Evolutionary conservation across 2,888 invertebrate species (phyloP).

Genomic region (Osmoderma eremita): DNA sequence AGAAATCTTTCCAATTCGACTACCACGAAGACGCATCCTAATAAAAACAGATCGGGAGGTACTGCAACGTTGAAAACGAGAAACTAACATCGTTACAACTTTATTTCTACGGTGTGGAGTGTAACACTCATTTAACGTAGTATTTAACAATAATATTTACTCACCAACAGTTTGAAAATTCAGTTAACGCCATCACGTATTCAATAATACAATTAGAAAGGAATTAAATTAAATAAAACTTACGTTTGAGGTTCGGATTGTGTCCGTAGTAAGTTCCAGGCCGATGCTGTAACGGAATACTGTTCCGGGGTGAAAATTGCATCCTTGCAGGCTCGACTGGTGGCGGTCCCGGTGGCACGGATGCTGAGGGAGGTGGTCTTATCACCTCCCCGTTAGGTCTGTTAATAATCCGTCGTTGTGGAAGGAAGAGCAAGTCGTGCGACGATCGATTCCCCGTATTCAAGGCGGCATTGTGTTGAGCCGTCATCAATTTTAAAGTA

Average conservation of each 20-base stretch:
- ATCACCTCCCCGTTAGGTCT: conserved; percentile 62
- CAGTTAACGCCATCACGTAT: too few relatives aligned
- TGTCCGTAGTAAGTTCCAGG: conserved; percentile 87
- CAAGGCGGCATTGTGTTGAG: conserved; percentile 77
- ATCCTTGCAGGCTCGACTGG: conserved; percentile 52
- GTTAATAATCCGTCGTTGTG: conserved; percentile 63
- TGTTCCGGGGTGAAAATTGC: conserved; percentile 61
- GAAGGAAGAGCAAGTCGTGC: conserved; percentile 69
- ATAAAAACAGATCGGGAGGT: conserved; percentile 87
- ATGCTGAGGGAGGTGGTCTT: conserved; percentile 61
- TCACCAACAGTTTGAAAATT: not conserved
- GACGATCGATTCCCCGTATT: conserved; percentile 63
- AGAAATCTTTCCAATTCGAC: conserved; percentile 60
- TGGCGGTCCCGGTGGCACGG: conserved; percentile 51
- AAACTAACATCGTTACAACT: too few relatives aligned
- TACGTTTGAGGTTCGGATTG: conserved; percentile 85
- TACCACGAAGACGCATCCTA: conserved; percentile 90
- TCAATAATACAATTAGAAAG: not conserved
- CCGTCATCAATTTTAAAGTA: conserved; percentile 81
- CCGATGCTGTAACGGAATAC: conserved; percentile 66
- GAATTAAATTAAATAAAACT: conserved; percentile 44
- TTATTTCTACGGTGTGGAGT: too few relatives aligned
- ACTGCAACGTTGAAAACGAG: conserved; percentile 64
- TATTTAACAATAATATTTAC: too few relatives aligned
- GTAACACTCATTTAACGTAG: too few relatives aligned